Evolutionary conservation across 2,888 invertebrate genomes (phyloP).

Genomic region (Caradrina kadenii): DNA sequence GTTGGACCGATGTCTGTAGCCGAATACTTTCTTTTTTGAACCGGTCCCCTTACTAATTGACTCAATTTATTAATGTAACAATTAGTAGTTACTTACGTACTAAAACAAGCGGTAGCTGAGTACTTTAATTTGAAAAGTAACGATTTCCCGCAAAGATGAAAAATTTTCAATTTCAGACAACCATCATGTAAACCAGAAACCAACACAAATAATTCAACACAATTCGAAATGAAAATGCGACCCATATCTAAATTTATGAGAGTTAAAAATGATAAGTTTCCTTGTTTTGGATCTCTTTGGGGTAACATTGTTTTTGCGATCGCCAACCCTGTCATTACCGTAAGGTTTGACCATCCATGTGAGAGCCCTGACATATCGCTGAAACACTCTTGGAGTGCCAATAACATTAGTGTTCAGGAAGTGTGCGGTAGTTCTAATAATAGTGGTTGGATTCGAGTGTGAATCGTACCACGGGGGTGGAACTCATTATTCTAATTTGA

Average conservation of each 20-base stretch:
- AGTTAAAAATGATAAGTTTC: constrained; percentile 59
- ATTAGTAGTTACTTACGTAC: not conserved
- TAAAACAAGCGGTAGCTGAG: not conserved
- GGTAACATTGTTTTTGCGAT: constrained; percentile 63
- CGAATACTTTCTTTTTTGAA: not conserved
- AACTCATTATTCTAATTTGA: constrained; percentile 35
- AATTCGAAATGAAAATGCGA: constrained; percentile 44
- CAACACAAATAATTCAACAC: constrained; percentile 20
- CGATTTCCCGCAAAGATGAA: not conserved
- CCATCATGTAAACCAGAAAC: constrained; percentile 21
- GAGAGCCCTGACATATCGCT: constrained; percentile 68
- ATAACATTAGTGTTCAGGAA: constrained; percentile 73
- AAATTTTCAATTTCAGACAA: not conserved
- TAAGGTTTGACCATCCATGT: constrained; percentile 69
- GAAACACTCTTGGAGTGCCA: constrained; percentile 65
- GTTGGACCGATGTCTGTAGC: not conserved
- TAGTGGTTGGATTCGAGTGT: constrained; percentile 72
- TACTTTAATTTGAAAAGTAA: not conserved
- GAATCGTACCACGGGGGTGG: constrained; percentile 62
- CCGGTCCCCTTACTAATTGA: not conserved
- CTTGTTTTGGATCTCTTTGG: constrained; percentile 59
- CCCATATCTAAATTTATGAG: constrained; percentile 51
- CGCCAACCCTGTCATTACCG: constrained; percentile 63
- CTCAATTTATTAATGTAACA: not conserved
- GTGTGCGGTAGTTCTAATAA: constrained; percentile 78